Evolutionary conservation across 2,797 vertebrate genomes (phyloP).

Genomic region (Coranthus polyacanthus): DNA sequence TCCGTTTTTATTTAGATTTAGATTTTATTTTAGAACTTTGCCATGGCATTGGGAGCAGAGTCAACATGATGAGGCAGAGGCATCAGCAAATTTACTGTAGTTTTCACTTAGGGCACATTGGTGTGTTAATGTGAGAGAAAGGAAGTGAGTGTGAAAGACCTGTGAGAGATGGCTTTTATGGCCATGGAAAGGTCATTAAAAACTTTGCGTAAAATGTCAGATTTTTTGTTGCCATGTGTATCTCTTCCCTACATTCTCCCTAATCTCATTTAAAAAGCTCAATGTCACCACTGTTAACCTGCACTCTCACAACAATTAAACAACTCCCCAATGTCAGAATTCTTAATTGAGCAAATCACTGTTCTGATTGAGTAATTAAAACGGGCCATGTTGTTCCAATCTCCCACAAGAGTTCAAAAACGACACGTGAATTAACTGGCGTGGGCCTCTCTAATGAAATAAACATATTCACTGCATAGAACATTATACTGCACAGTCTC

Average conservation of each 20-base stretch:
- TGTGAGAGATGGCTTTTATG: slow-evolving; percentile 16
- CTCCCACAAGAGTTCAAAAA: slow-evolving; percentile 54
- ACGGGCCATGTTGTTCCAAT: slow-evolving; percentile 50
- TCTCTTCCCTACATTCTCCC: too few species aligned
- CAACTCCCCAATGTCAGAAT: slow-evolving; percentile 53
- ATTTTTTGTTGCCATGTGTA: too few species aligned
- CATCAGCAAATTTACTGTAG: too few species aligned
- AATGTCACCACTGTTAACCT: slow-evolving; percentile 55
- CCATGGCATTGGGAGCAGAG: too few species aligned
- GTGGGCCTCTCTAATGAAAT: slow-evolving; percentile 45
- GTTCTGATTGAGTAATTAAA: slow-evolving; percentile 69
- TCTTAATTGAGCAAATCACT: slow-evolving; percentile 67
- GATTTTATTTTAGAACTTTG: too few species aligned
- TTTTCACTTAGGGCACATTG: slow-evolving; percentile 13
- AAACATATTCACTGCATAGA: slow-evolving; percentile 40
- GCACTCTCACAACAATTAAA: slow-evolving; percentile 60
- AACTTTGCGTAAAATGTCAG: too few species aligned
- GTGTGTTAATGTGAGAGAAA: slow-evolving; percentile 23
- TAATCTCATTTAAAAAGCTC: too few species aligned
- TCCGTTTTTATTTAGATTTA: too few species aligned
- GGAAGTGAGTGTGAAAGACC: slow-evolving; percentile 15
- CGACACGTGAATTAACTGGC: slow-evolving; percentile 40
- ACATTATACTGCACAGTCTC: neutral
- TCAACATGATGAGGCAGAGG: too few species aligned
- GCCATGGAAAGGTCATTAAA: slow-evolving; percentile 25